These are phyloP conservation scores for Pelodiscus sinensis DNA, from an alignment of 2,113 vertebrate genomes.

Conservation along the genomic window DNA sequence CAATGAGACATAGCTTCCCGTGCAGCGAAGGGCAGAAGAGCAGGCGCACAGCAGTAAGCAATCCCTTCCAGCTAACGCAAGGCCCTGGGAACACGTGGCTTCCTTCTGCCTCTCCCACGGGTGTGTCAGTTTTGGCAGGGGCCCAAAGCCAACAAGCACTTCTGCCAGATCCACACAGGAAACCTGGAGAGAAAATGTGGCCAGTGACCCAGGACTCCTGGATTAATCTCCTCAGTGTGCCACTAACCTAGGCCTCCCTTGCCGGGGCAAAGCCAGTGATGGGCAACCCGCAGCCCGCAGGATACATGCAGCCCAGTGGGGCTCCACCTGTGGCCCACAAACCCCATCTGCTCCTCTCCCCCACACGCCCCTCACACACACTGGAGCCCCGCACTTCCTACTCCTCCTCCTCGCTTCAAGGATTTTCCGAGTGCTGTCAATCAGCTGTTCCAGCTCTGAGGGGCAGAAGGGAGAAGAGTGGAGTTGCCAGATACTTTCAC, in stretches of 20 bases:
- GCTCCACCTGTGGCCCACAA: too few species aligned
- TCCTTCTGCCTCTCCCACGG: neutral
- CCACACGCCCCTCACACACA: too few species aligned
- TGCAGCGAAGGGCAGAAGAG: neutral
- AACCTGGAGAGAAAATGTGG: fast-evolving
- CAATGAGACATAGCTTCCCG: neutral
- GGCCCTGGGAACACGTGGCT: fast-evolving
- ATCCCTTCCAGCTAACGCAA: fast-evolving
- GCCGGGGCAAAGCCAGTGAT: neutral
- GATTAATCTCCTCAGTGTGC: fast-evolving
- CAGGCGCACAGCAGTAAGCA: neutral
- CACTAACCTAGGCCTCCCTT: fast-evolving
- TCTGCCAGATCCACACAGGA: neutral
- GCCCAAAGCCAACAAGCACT: fast-evolving
- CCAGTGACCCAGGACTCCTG: neutral
- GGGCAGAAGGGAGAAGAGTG: too few species aligned
- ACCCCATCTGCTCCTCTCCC: too few species aligned
- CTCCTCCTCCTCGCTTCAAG: too few species aligned
- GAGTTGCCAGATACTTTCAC: too few species aligned
- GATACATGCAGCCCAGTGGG: too few species aligned
- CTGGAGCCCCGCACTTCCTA: too few species aligned
- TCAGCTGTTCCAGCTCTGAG: too few species aligned
- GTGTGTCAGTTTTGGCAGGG: fast-evolving
- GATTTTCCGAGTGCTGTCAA: too few species aligned
- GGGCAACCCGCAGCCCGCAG: too few species aligned